phyloP scores from a whole-genome alignment of 1,140 invertebrate species.

The Hirudo medicinalis region DNA sequence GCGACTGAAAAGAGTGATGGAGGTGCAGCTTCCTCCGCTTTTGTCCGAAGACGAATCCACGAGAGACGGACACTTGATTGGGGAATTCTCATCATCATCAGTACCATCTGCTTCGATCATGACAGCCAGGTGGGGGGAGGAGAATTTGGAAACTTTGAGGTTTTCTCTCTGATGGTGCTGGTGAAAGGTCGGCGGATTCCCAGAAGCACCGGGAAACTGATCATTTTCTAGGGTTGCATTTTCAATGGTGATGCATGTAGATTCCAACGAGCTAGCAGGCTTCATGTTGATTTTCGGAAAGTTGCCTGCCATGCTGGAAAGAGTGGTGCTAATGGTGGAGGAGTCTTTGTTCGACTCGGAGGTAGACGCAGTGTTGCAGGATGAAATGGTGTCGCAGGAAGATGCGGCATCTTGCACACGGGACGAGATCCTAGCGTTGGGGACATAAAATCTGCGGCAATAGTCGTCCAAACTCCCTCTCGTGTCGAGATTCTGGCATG shows the following conservation, averaged over 20 bases:
- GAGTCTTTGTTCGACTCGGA: background rate
- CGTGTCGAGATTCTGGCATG: slow-evolving; percentile 1
- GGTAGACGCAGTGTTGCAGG: background rate
- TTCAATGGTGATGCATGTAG: too few relatives aligned
- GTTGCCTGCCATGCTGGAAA: background rate
- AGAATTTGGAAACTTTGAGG: background rate
- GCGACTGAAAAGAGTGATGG: background rate
- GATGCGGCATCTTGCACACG: too few relatives aligned
- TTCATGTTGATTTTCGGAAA: background rate
- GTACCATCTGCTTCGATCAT: slow-evolving; percentile 6
- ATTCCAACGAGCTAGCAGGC: too few relatives aligned
- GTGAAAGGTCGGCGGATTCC: background rate
- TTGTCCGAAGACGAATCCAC: background rate
- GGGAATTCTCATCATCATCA: background rate
- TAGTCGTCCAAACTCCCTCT: background rate
- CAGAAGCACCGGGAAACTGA: too few relatives aligned
- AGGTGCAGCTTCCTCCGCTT: background rate
- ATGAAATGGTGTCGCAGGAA: too few relatives aligned
- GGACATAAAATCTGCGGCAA: background rate
- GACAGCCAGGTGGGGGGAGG: slow-evolving; percentile 3
- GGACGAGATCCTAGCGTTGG: background rate
- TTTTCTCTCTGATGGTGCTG: background rate
- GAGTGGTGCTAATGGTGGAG: background rate
- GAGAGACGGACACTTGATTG: background rate
- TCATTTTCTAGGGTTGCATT: too few relatives aligned